phyloP scores from a whole-genome alignment of 2,888 invertebrate genomes.

The Thera obeliscata region DNA sequence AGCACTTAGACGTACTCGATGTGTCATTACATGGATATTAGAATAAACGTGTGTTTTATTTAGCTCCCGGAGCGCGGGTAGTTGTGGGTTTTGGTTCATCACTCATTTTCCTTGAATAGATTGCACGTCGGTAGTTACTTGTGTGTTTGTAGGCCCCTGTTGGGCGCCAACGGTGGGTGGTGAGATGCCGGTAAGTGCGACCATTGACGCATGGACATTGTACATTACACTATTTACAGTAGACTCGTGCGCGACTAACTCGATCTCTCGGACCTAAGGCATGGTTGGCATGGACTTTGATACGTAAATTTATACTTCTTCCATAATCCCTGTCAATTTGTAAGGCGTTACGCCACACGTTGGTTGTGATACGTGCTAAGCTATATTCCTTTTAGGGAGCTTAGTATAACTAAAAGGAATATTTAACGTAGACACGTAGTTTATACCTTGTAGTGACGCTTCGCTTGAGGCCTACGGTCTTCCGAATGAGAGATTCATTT shows the following conservation, averaged over 20 bases:
- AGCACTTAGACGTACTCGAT: constrained; percentile 77
- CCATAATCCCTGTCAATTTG: constrained; percentile 80
- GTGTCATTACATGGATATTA: constrained; percentile 83
- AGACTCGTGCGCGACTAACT: constrained; percentile 38
- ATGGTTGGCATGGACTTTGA: constrained; percentile 74
- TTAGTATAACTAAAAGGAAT: constrained; percentile 59
- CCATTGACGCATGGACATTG: constrained; percentile 41
- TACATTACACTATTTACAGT: constrained; percentile 34
- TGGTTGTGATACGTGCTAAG: constrained; percentile 82
- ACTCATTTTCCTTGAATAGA: constrained; percentile 47
- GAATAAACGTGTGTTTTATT: constrained; percentile 82
- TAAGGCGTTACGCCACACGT: constrained; percentile 77
- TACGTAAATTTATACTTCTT: constrained; percentile 69
- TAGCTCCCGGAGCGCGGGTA: constrained; percentile 65
- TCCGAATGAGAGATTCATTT: constrained; percentile 66
- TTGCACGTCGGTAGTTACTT: constrained; percentile 56
- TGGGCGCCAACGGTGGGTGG: constrained; percentile 56
- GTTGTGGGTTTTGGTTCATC: constrained; percentile 46
- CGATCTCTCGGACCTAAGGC: constrained; percentile 48
- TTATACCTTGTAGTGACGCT: constrained; percentile 77
- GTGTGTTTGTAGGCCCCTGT: constrained; percentile 56
- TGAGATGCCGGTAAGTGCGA: constrained; percentile 41
- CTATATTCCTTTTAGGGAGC: constrained; percentile 58
- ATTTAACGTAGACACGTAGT: constrained; percentile 76
- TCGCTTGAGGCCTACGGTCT: constrained; percentile 79